Conservation (phyloP, 35 echinoderm and acorn worm genomes). For the Ophiothrix spiculata region DNA sequence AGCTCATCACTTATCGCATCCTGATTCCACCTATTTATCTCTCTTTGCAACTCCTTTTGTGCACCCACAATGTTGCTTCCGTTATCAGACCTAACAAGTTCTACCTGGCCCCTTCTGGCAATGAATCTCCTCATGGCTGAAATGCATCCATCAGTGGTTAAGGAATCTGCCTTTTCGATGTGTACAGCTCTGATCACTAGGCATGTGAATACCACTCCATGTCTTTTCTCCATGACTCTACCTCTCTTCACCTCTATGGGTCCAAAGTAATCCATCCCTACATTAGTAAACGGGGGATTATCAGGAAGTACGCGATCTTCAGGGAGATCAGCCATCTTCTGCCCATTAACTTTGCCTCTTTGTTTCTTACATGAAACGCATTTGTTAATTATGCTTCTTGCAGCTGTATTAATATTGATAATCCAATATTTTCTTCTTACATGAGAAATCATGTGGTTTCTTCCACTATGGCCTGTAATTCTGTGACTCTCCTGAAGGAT, state of each 20-base stretch:
- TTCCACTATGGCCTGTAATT: constrained; percentile 31
- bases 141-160: constrained; percentile 59
- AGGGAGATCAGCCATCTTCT: constrained; percentile 45
- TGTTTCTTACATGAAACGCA: neutral
- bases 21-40: neutral
- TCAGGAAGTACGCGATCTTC: constrained; percentile 5
- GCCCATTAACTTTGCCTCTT: constrained; percentile 1
- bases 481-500: constrained; percentile 31
- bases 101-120: constrained; percentile 20
- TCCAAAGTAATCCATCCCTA: constrained; percentile 25
- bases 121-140: constrained; percentile 50
- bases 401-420: neutral
- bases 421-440: constrained; percentile 44
- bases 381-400: neutral
- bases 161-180: constrained; percentile 33
- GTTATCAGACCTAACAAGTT: constrained; percentile 48
- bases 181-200: constrained; percentile 28
- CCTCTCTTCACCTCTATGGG: constrained; percentile 23
- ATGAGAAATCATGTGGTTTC: constrained; percentile 35
- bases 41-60: constrained; percentile 29
- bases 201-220: constrained; percentile 36
- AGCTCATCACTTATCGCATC: no score
- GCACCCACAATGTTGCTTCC: constrained; percentile 52
- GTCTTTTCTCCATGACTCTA: constrained; percentile 9
- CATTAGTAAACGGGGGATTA: constrained; percentile 25